Evolutionary conservation across 2,797 vertebrate species (phyloP).

Genomic region (Neopelma chrysocephalum): DNA sequence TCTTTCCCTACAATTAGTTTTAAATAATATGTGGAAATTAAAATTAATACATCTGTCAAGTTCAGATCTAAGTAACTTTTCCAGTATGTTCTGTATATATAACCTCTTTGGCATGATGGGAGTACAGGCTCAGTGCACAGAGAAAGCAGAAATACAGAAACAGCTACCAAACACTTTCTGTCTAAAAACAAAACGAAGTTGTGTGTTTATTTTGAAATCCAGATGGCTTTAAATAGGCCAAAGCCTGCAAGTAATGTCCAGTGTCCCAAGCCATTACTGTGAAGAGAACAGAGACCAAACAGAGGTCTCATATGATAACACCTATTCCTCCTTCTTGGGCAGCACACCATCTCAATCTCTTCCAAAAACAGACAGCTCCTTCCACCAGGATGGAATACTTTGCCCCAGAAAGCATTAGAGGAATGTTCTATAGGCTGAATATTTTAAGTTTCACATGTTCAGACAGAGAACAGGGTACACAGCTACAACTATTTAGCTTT

Average conservation of each 20-base stretch:
- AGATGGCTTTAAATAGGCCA: background rate
- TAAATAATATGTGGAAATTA: background rate
- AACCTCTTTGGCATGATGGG: background rate
- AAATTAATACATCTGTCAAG: background rate
- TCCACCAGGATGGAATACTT: background rate
- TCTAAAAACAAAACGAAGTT: background rate
- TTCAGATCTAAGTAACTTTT: background rate
- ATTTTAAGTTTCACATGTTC: background rate
- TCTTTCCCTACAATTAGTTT: background rate
- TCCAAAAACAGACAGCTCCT: background rate
- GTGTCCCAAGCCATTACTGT: background rate
- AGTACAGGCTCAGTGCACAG: background rate
- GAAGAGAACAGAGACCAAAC: background rate
- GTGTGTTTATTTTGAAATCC: background rate
- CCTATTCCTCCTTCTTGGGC: background rate
- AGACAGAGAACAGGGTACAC: background rate
- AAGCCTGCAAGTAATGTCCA: background rate
- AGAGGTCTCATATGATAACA: background rate
- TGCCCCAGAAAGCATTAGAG: background rate
- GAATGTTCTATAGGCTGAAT: background rate
- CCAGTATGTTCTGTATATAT: background rate
- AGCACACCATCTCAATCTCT: background rate
- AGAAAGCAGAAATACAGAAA: background rate
- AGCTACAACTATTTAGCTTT: background rate
- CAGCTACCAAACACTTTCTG: background rate